A percentile compares a stretch with the other conserved stretches of the same genome.
Conservation (phyloP, 2,888 invertebrate genomes). For the Erebia aethiops region DNA sequence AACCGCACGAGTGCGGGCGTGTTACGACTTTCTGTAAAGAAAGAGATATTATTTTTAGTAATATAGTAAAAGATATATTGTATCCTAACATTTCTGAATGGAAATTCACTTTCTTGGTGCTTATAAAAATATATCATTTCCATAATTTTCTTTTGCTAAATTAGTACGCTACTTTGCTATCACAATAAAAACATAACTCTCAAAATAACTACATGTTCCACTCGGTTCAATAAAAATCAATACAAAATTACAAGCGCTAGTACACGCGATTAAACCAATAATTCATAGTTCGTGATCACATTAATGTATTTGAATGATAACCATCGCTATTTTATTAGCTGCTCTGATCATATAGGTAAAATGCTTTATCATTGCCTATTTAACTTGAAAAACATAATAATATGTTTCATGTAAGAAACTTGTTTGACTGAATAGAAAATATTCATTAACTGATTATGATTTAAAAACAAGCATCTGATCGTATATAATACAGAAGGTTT, state of each 20-base stretch:
- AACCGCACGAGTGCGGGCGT: conserved; percentile 62
- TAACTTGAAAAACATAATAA: not conserved
- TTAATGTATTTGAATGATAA: not conserved
- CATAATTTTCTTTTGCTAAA: not conserved
- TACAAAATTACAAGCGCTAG: conserved; percentile 38
- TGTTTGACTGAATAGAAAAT: not conserved
- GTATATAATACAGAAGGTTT: not conserved
- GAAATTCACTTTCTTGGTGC: not conserved
- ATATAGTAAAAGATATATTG: not conserved
- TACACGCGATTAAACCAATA: conserved; percentile 49
- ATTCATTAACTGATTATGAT: not conserved
- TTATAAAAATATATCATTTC: not conserved
- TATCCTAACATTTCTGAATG: not conserved
- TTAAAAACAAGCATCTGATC: not conserved
- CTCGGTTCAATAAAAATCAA: conserved; percentile 50
- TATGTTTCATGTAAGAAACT: not conserved
- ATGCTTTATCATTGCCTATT: not conserved
- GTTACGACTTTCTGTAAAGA: conserved; percentile 41
- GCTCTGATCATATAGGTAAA: not conserved
- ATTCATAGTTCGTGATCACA: conserved; percentile 29
- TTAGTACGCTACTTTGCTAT: not conserved
- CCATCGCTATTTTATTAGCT: not conserved
- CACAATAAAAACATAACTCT: conserved; percentile 2
- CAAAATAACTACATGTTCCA: conserved; percentile 21
- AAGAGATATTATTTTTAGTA: conserved; percentile 7